These are phyloP conservation scores for Parus major DNA, from an alignment of 2,113 vertebrate species.

Conservation along the genomic window DNA sequence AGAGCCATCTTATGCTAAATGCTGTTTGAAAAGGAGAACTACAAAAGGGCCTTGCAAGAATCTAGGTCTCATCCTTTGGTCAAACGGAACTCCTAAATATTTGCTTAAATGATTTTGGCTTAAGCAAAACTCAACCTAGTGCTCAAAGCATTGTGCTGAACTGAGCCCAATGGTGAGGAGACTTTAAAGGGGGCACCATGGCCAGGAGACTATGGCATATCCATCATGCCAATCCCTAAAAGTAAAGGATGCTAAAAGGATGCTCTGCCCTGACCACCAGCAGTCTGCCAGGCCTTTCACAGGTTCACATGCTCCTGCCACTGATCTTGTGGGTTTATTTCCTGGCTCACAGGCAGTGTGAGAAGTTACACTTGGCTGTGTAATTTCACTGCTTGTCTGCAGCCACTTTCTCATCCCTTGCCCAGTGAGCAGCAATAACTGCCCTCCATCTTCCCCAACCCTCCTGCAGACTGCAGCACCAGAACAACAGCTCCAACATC, in stretches of 20 bases:
- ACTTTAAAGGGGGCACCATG: neutral
- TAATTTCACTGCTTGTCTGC: neutral
- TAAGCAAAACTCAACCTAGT: neutral
- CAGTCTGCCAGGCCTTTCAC: neutral
- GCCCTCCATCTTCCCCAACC: neutral
- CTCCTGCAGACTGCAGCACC: neutral
- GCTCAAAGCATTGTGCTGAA: neutral
- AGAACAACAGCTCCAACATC: neutral
- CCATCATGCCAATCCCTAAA: neutral
- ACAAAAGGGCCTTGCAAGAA: neutral
- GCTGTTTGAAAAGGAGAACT: neutral
- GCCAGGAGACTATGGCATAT: neutral
- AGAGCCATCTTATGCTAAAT: neutral
- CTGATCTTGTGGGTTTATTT: neutral
- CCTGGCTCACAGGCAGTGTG: neutral
- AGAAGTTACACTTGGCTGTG: neutral
- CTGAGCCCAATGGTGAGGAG: fast-evolving
- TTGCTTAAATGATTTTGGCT: neutral
- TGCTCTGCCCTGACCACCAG: neutral
- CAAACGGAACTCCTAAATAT: neutral
- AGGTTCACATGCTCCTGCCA: neutral
- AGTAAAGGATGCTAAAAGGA: neutral
- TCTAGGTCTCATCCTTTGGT: neutral
- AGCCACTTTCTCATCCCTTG: neutral
- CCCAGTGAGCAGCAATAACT: neutral